Evolutionary conservation across 2,888 invertebrate genomes (phyloP).

Genomic region (Epirrhoe tristata): DNA sequence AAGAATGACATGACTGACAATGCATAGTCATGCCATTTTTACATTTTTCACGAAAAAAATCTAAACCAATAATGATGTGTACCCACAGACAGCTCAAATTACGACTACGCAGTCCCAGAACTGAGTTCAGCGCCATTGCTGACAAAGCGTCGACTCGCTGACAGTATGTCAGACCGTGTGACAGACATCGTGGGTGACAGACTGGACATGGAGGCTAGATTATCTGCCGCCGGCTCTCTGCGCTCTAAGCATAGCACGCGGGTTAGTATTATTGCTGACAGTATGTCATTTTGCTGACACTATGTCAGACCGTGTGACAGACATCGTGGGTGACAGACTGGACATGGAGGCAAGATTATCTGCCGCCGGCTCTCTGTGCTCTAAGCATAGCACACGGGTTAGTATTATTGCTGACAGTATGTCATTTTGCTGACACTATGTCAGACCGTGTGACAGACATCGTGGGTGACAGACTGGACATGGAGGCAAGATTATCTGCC

Average conservation of each 20-base stretch:
- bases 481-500: constrained; percentile 56
- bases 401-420: constrained; percentile 26
- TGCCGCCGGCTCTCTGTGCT: constrained; percentile 58
- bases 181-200: constrained; percentile 60
- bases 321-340: constrained; percentile 55
- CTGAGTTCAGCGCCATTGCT: constrained; percentile 89
- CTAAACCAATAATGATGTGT: no score
- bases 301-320: constrained; percentile 61
- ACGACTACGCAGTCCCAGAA: constrained; percentile 93
- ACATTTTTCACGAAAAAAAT: no score
- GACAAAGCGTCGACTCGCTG: constrained; percentile 69
- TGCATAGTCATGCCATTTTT: no score
- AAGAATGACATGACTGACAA: no score
- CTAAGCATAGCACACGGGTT: constrained; percentile 65
- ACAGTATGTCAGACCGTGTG: constrained; percentile 61
- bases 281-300: constrained; percentile 47
- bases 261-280: constrained; percentile 49
- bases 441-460: constrained; percentile 63
- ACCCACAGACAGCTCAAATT: constrained; percentile 86
- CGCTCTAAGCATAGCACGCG: constrained; percentile 63
- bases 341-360: constrained; percentile 58
- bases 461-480: constrained; percentile 54
- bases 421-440: constrained; percentile 50
- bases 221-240: constrained; percentile 58
- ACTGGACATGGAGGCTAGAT: constrained; percentile 53